Percentiles rank a stretch among this genome's conserved stretches.
Conservation (phyloP, 2,888 invertebrate species). For the Cheilosia variabilis region DNA sequence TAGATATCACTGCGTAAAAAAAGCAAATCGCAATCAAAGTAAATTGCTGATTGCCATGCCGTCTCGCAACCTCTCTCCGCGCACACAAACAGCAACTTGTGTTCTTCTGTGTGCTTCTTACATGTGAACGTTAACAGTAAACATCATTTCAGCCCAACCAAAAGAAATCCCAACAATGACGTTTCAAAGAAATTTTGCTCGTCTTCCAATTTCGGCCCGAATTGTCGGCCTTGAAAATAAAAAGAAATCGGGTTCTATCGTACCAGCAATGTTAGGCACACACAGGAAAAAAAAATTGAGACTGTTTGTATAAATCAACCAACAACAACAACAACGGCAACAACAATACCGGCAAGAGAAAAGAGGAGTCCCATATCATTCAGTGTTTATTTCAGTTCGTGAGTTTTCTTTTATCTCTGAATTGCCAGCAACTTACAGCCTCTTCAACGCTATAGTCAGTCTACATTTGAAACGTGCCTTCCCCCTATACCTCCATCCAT, state of each 20-base stretch:
- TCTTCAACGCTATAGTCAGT: conserved; percentile 29
- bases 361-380: conserved; percentile 50
- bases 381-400: conserved; percentile 52
- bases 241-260: conserved; percentile 48
- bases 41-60: conserved; percentile 52
- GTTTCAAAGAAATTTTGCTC: conserved; percentile 38
- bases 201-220: conserved; percentile 42
- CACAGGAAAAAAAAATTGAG: background rate
- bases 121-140: conserved; percentile 3
- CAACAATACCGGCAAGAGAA: background rate
- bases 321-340: conserved; percentile 12
- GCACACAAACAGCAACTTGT: conserved; percentile 42
- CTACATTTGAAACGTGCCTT: conserved; percentile 23
- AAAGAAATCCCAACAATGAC: conserved; percentile 39
- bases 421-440: conserved; percentile 24
- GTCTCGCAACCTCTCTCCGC: background rate
- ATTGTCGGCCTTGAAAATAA: conserved; percentile 37
- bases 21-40: conserved; percentile 54
- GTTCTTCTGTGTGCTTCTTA: background rate
- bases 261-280: conserved; percentile 20
- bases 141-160: conserved; percentile 17
- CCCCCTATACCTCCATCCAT: background rate
- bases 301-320: conserved; percentile 43
- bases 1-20: conserved; percentile 29
- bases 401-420: conserved; percentile 55